phyloP scores from a whole-genome alignment of 2,113 vertebrate species.

The Solenodon paradoxus region DNA sequence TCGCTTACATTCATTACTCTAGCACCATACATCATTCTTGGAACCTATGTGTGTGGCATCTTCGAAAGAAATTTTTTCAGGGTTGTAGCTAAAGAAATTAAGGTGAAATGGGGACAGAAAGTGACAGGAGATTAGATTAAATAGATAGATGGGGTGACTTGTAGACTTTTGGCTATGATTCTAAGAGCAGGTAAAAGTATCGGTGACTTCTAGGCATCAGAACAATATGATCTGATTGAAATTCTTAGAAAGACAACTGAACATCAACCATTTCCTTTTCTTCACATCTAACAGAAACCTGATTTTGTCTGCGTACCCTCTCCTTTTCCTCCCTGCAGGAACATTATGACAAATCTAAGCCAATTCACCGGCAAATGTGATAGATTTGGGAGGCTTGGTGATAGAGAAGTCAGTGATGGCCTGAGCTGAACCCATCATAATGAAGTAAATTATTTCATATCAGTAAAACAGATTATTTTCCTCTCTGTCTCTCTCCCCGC shows the following conservation, averaged over 20 bases:
- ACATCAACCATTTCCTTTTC: neutral
- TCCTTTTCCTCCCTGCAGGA: neutral
- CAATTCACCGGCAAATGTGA: neutral
- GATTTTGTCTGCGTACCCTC: neutral
- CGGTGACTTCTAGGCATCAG: neutral
- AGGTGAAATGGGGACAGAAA: neutral
- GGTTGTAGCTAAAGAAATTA: neutral
- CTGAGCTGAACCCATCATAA: neutral
- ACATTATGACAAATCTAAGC: neutral
- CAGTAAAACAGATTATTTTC: neutral
- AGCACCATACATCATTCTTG: neutral
- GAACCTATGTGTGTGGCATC: fast-evolving
- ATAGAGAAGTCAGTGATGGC: neutral
- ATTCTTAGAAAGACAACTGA: neutral
- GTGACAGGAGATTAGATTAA: too few species aligned
- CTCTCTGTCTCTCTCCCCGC: neutral
- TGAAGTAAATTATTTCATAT: neutral
- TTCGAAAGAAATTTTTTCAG: neutral
- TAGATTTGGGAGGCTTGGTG: neutral
- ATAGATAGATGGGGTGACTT: neutral
- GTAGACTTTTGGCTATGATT: neutral
- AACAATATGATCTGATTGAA: neutral
- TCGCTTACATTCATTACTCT: too few species aligned
- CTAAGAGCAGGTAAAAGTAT: neutral
- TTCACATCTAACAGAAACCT: neutral